Evolutionary conservation across 2,113 vertebrate species (phyloP), one percentile per base, ranked within the genome.

Genomic region (Maccullochella peelii): DNA sequence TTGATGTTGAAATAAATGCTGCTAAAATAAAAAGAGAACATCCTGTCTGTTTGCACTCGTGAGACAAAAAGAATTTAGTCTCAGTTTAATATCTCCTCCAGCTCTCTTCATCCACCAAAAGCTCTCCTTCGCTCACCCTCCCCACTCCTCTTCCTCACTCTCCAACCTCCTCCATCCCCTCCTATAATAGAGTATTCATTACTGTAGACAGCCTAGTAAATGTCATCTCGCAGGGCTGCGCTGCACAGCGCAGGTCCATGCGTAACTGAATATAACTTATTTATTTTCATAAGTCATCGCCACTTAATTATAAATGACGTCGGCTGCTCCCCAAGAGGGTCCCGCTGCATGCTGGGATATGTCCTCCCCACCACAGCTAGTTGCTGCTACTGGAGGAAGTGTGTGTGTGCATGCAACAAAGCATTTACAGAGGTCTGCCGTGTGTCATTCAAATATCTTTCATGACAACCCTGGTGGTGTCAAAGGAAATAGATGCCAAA

Each of bases 261-360:
- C 87, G 78, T 90, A 87, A 91, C 86, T 49, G 38, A 86, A 88
- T 93, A 93, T 91, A 77, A 93, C 86, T 93, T 93, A 93, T 95
- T 95, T 91, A 94, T 92, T 92, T 93, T 89, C 88, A 84, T 58
- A 89, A 90, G 82, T 91, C 90, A 81, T 86, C 0, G 55, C 79
- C 77, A 44, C 88, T 94, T 84, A 93, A 95, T 94, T 94, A 95
- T 95, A 80, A 94, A 94, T 94, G 91, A 91, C 38, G 50, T 78
- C 1, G 67, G 73, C 77, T 85, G 85, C 88, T 87, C 71, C 89
- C 88, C 49, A 57, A 73, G 89, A 90, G 85, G 75, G 67, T 74
- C 86, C 78, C 1, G 18, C 67, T 87, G 88, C 89, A 91, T 86
- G 83, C 86, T 89, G 89, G 87, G 88, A 91, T 72, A 74, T 75